Evolutionary conservation across 2,888 invertebrate genomes (phyloP), one percentile per base, ranked within the genome.

Genomic region (Cheilosia scutellata): DNA sequence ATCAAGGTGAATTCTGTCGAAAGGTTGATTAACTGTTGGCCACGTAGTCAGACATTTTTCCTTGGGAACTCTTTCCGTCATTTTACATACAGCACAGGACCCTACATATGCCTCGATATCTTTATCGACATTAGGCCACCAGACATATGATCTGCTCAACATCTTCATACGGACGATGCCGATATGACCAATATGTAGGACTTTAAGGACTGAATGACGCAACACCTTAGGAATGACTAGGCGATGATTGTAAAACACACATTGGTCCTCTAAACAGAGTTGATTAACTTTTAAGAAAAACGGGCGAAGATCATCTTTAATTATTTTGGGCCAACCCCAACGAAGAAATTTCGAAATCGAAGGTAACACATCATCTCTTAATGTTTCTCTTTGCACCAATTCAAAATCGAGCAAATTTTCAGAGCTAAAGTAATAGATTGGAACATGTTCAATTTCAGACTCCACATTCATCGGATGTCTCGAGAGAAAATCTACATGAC

Each of bases 101-200:
- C 57, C 87, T n/a, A 88, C 84, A 29, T 66, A 87, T 1, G 65
- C 62, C 78, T 90, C 89, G 13, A 90, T 89, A 20, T 90, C 89
- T 0, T 74, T 29, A 72, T 91, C 88, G 27, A 90, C 82, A 5
- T 82, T 77, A 4, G 90, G 89, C 89, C 89, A 90, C 88, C 88
- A 90, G 47, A 90, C 88, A 80, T 89, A 87, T 11, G 88, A 82
- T 31, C 89, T 70, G 1, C 89, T 89, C 13, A 89, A 42, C 9
- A 87, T 74, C 88, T 90, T 90, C 87, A 89, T 90, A 66, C 89
- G 87, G 0, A 89, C 89, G 5, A 90, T 87, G 5, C 90, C 90
- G 5, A 88, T 82, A 72, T 91, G 90, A 20, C 87, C 79, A 27
- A 33, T 55, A 79, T 89, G 90, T 6, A 90, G 72, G 25, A 86